phyloP scores from a whole-genome alignment of 2,113 vertebrate species.

The Pluvianellus socialis region DNA sequence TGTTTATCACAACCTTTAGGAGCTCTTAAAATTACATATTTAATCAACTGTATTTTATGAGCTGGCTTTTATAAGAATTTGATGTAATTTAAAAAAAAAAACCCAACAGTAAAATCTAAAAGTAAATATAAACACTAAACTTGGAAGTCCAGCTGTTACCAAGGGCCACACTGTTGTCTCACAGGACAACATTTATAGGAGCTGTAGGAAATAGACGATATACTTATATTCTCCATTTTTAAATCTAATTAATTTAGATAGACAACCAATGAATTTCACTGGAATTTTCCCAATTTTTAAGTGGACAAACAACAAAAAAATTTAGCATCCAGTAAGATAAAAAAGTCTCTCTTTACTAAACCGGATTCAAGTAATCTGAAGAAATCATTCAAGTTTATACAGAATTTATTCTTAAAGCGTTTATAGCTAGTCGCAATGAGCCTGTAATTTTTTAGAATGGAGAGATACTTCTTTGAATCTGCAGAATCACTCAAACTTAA shows the following conservation, averaged over 20 bases:
- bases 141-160: neutral
- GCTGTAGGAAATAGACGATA: neutral
- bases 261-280: neutral
- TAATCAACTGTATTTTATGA: neutral
- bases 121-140: neutral
- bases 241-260: neutral
- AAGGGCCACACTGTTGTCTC: neutral
- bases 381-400: neutral
- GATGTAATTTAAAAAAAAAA: neutral
- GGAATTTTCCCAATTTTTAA: neutral
- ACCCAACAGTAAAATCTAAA: neutral
- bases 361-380: neutral
- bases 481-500: neutral
- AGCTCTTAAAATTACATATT: neutral
- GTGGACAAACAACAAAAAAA: neutral
- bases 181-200: neutral
- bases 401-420: neutral
- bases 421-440: neutral
- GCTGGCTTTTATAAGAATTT: neutral
- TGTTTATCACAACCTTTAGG: neutral
- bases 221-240: neutral
- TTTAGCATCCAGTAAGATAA: neutral
- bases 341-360: neutral
- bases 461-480: neutral
- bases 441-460: neutral